A percentile compares a stretch with the other conserved stretches of the same genome.
Conservation (phyloP, 2,888 invertebrate genomes). For the Amitus sp. region DNA sequence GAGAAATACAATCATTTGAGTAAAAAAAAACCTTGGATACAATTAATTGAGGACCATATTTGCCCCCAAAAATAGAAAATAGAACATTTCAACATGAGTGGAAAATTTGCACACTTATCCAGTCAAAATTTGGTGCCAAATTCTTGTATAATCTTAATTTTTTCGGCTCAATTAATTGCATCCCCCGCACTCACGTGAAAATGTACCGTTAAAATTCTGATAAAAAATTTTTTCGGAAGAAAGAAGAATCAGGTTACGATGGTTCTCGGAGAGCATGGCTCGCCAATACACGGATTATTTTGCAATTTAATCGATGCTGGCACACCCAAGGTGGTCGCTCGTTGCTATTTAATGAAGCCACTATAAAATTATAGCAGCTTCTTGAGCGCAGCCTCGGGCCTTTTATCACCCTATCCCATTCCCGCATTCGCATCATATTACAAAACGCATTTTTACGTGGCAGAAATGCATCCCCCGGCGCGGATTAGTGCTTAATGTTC, state of each 20-base stretch:
- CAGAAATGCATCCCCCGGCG: not conserved
- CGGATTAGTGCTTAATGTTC: conserved; percentile 19
- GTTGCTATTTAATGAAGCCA: conserved; percentile 35
- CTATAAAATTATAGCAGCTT: conserved; percentile 34
- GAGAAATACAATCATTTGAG: too few relatives aligned
- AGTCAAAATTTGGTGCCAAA: too few relatives aligned
- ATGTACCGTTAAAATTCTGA: too few relatives aligned
- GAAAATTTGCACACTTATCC: too few relatives aligned
- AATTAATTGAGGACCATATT: too few relatives aligned
- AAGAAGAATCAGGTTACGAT: conserved; percentile 25
- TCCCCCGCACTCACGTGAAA: too few relatives aligned
- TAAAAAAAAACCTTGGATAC: too few relatives aligned
- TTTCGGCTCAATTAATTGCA: too few relatives aligned
- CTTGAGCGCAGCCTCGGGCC: conserved; percentile 27
- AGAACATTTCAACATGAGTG: too few relatives aligned
- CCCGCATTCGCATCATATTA: conserved; percentile 17
- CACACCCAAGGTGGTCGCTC: conserved; percentile 30
- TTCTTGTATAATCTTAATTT: too few relatives aligned
- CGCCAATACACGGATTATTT: conserved; percentile 32
- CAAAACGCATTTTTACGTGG: conserved; percentile 2
- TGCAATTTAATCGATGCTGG: conserved; percentile 32
- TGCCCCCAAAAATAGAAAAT: too few relatives aligned
- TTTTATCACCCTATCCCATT: conserved; percentile 20
- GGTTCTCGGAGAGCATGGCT: conserved; percentile 10
- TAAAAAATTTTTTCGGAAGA: too few relatives aligned